Conservation (phyloP, 1,140 invertebrate species). For the Macrocentrus cingulum region DNA sequence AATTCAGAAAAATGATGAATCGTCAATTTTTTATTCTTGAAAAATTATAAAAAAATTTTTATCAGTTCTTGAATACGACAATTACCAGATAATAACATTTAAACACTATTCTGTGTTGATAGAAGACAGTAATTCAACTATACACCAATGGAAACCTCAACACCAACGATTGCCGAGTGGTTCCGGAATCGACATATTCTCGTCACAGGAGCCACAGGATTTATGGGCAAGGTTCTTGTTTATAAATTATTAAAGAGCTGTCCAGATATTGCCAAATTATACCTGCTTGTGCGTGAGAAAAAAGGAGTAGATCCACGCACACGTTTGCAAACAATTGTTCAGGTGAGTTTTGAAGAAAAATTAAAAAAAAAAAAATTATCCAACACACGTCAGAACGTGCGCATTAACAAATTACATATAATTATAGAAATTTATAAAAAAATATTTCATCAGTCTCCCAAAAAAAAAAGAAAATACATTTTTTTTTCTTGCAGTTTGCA, state of each 20-base stretch:
- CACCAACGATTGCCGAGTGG: slow-evolving; percentile 57
- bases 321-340: slow-evolving; percentile 49
- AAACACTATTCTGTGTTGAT: not conserved
- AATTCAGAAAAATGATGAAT: no score
- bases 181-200: slow-evolving; percentile 63
- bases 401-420: no score
- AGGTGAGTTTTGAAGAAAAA: slow-evolving; percentile 48
- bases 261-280: slow-evolving; percentile 67
- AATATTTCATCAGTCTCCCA: no score
- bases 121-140: not conserved
- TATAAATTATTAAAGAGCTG: slow-evolving; percentile 75
- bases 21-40: no score
- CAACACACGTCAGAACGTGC: not conserved
- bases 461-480: no score
- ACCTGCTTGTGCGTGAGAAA: slow-evolving; percentile 72
- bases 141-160: slow-evolving; percentile 18
- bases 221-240: slow-evolving; percentile 75
- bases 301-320: slow-evolving; percentile 59
- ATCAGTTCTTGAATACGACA: no score
- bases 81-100: no score
- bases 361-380: no score
- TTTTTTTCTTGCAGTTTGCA: no score
- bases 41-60: no score
- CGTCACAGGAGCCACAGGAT: slow-evolving; percentile 68
- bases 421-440: no score